Evolutionary conservation across 2,888 invertebrate genomes (phyloP).

Genomic region (Achlya flavicornis): DNA sequence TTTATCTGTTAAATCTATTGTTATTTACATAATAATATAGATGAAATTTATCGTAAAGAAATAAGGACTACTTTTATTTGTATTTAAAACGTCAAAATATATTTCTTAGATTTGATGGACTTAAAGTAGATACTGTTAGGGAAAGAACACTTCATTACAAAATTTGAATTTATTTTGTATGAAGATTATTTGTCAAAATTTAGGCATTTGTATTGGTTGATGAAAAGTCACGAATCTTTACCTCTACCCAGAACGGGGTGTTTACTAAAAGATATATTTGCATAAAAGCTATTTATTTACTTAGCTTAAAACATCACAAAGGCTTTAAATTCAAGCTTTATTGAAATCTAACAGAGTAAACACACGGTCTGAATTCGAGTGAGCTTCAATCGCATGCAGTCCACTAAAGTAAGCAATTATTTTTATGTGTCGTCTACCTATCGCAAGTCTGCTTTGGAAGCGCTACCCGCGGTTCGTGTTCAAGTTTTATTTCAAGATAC

Average conservation of each 20-base stretch:
- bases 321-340: not conserved
- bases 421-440: slow-evolving; percentile 61
- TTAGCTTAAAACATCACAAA: not conserved
- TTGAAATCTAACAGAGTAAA: not conserved
- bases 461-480: slow-evolving; percentile 50
- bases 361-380: not conserved
- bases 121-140: too few relatives aligned
- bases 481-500: slow-evolving; percentile 41
- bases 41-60: too few relatives aligned
- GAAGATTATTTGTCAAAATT: too few relatives aligned
- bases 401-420: slow-evolving; percentile 48
- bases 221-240: too few relatives aligned
- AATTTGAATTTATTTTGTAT: too few relatives aligned
- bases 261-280: not conserved
- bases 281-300: not conserved
- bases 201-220: too few relatives aligned
- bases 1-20: too few relatives aligned
- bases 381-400: not conserved
- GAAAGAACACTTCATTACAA: too few relatives aligned
- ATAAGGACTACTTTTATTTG: too few relatives aligned
- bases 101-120: too few relatives aligned
- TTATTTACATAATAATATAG: too few relatives aligned
- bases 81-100: too few relatives aligned
- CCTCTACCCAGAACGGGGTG: not conserved
- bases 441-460: slow-evolving; percentile 53